Percentiles rank a stretch among this genome's conserved stretches.
Conservation (phyloP, 2,888 invertebrate genomes). For the Scrobipalpa costella region DNA sequence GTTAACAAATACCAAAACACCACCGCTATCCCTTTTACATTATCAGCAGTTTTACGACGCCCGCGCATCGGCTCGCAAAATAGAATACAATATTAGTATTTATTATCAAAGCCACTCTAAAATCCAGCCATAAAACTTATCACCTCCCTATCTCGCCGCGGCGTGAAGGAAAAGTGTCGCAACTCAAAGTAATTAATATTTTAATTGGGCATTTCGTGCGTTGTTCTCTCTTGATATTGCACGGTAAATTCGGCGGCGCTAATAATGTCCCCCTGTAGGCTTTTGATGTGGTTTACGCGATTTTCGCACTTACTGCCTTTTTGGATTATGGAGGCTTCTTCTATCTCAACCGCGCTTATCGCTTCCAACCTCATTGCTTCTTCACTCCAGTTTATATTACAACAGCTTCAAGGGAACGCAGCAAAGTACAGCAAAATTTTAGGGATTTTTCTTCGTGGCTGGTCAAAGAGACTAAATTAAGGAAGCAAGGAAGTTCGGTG, state of each 20-base stretch:
- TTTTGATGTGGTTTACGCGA: constrained; percentile 30
- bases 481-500: constrained; percentile 19
- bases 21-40: constrained; percentile 19
- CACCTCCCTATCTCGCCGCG: constrained; percentile 47
- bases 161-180: constrained; percentile 48
- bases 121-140: constrained; percentile 31
- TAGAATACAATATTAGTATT: constrained; percentile 23
- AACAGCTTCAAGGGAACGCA: not conserved
- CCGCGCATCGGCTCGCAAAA: constrained; percentile 15
- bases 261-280: constrained; percentile 58
- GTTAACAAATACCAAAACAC: not conserved
- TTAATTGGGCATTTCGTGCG: constrained; percentile 79
- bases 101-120: constrained; percentile 30
- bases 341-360: not conserved
- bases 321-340: constrained; percentile 20
- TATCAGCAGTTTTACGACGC: constrained; percentile 11
- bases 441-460: not conserved
- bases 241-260: constrained; percentile 72
- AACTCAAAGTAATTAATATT: constrained; percentile 79
- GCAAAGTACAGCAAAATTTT: not conserved
- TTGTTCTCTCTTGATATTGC: constrained; percentile 76
- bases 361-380: not conserved
- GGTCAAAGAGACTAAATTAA: constrained; percentile 15
- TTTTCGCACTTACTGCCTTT: constrained; percentile 32
- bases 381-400: not conserved